These are phyloP conservation scores for Pseudobourletiella spinata DNA, from an alignment of 1,140 invertebrate species.

Conservation along the genomic window DNA sequence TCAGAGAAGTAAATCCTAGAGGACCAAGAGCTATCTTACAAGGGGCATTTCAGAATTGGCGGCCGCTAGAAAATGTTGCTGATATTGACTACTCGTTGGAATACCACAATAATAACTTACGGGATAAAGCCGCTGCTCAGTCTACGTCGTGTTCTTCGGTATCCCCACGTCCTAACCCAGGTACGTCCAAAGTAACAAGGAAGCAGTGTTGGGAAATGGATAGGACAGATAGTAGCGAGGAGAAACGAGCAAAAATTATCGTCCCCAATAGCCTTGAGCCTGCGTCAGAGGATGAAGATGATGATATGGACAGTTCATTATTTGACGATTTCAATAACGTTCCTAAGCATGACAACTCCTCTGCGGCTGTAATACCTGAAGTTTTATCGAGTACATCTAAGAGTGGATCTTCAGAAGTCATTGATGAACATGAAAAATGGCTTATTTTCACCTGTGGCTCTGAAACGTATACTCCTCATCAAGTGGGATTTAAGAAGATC, in stretches of 20 bases:
- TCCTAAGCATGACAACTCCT: background rate
- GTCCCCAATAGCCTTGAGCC: background rate
- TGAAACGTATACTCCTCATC: constrained; percentile 76
- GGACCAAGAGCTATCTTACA: constrained; percentile 38
- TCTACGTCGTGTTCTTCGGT: constrained; percentile 36
- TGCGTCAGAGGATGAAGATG: background rate
- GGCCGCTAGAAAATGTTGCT: constrained; percentile 46
- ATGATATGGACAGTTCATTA: background rate
- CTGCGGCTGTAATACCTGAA: background rate
- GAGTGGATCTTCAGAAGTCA: constrained; percentile 16
- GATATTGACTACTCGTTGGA: constrained; percentile 51
- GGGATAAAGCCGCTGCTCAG: background rate
- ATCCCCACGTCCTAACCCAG: constrained; percentile 40
- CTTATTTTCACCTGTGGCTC: constrained; percentile 78
- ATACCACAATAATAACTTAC: constrained; percentile 39
- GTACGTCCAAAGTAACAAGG: background rate
- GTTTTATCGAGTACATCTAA: constrained; percentile 15
- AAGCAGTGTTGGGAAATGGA: background rate
- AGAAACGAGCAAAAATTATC: background rate
- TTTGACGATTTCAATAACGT: background rate
- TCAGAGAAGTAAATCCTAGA: constrained; percentile 10
- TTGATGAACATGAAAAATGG: constrained; percentile 41
- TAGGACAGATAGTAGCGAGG: background rate
- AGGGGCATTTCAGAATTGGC: constrained; percentile 47
- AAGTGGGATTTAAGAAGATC: constrained; percentile 74